Evolutionary conservation across 1,140 invertebrate species (phyloP), one percentile per base, ranked within the genome.

Genomic region (Sesamia nonagrioides): DNA sequence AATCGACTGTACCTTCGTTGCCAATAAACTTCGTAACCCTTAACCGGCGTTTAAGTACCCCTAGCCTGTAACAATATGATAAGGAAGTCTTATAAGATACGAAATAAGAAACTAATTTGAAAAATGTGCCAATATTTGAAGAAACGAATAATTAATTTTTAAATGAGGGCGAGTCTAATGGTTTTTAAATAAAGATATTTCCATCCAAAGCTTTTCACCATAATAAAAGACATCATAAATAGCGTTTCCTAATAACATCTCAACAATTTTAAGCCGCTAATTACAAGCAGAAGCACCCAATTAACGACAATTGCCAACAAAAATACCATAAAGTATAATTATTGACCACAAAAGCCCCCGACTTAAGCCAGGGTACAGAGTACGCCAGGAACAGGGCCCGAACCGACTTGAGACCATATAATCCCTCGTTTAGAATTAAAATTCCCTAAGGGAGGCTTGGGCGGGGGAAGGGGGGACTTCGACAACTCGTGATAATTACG

Each of bases 361-460:
- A 56, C 73, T 71, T 80, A 76, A 58, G 18, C 35, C 72, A 48
- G 8, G 15, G 52, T 13, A 35, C 18, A 35, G 13, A 35, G 56
- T 42, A 82, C 79, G 78, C 82, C 78, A 76, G 80, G 84, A 87
- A 85, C 84, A 81, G 79, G 79, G 80, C 48, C 77, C 77, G 42
- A 66, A 84, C 61, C 83, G 81, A 78, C 77, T 80, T 78, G 68
- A 82, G 77, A 82, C 74, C 78, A 73, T 81, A 79, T 80, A 83
- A 86, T 86, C 78, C 80, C 82, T 77, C 76, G 78, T 82, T 82
- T 80, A 58, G 75, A 84, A 87, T 84, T 87, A 86, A 87, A 88
- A 85, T 85, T 75, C 83, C 77, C 37, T n/a, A n/a, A n/a, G n/a
- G n/a, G n/a, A n/a, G n/a, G 37, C 37, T 37, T 5, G 37, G 37